Percentiles rank a stretch among this genome's conserved stretches.
phyloP scores from a whole-genome alignment of 2,888 invertebrate species.

The Dicyrtomina minuta region DNA sequence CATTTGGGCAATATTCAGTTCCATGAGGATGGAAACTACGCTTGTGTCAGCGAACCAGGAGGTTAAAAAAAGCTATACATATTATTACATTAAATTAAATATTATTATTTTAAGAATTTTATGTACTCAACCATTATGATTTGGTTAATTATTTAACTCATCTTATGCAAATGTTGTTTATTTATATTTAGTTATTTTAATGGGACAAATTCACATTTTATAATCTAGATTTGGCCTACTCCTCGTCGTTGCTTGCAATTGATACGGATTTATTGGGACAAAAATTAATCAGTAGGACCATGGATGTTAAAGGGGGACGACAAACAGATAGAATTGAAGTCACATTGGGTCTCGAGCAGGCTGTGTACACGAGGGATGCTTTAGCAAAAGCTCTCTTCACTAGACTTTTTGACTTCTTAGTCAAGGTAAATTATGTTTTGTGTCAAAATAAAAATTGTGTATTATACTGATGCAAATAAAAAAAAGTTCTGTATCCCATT shows the following conservation, averaged over 20 bases:
- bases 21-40: constrained; percentile 62
- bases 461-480: too few relatives aligned
- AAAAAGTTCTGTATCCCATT: too few relatives aligned
- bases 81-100: not conserved
- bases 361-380: constrained; percentile 66
- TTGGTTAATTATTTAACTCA: too few relatives aligned
- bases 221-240: constrained; percentile 63
- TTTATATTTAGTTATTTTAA: not conserved
- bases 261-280: constrained; percentile 61
- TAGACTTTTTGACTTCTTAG: constrained; percentile 66
- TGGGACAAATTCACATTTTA: not conserved
- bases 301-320: constrained; percentile 70
- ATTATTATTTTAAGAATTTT: too few relatives aligned
- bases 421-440: constrained; percentile 58
- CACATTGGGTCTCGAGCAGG: constrained; percentile 66
- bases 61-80: constrained; percentile 58
- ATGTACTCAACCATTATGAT: too few relatives aligned
- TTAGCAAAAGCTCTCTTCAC: constrained; percentile 67
- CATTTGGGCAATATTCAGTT: constrained; percentile 68
- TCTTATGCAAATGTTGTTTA: not conserved
- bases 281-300: constrained; percentile 65
- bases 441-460: too few relatives aligned
- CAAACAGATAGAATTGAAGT: constrained; percentile 67
- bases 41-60: constrained; percentile 62
- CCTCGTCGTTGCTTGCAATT: constrained; percentile 65